Evolutionary conservation across 92 coral and sea anemone genomes (phyloP).

Genomic region (Porites evermanni): DNA sequence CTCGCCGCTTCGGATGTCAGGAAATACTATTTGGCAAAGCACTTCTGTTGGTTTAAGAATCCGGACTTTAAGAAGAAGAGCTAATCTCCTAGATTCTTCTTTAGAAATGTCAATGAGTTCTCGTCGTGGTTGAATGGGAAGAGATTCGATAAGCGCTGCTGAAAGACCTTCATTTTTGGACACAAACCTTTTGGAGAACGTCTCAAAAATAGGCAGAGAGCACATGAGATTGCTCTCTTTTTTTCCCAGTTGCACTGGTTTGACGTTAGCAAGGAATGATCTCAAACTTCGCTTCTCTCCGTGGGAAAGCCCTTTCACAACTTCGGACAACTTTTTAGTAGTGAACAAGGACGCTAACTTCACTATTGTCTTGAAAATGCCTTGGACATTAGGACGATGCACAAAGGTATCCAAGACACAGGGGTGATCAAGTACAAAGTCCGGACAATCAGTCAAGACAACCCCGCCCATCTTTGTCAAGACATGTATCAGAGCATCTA

Average conservation of each 20-base stretch:
- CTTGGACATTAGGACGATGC: conserved; percentile 54
- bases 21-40: conserved; percentile 54
- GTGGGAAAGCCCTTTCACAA: not conserved
- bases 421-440: conserved; percentile 47
- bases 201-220: conserved; percentile 69
- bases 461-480: conserved; percentile 53
- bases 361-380: conserved; percentile 63
- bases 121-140: conserved; percentile 40
- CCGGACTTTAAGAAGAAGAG: conserved; percentile 52
- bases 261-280: conserved; percentile 44
- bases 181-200: conserved; percentile 33
- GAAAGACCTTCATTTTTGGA: conserved; percentile 6
- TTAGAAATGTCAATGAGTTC: conserved; percentile 61
- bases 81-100: conserved; percentile 49
- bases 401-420: conserved; percentile 50
- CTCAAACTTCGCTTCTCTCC: conserved; percentile 55
- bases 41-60: conserved; percentile 38
- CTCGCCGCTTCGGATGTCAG: conserved; percentile 39
- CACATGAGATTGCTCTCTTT: not conserved
- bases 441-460: conserved; percentile 59
- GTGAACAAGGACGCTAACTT: not conserved
- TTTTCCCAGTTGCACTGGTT: not conserved
- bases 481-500: conserved; percentile 18
- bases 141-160: conserved; percentile 57
- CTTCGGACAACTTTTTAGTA: not conserved